phyloP scores from a whole-genome alignment of 2,797 vertebrate species.

The Takifugu ocellatus region DNA sequence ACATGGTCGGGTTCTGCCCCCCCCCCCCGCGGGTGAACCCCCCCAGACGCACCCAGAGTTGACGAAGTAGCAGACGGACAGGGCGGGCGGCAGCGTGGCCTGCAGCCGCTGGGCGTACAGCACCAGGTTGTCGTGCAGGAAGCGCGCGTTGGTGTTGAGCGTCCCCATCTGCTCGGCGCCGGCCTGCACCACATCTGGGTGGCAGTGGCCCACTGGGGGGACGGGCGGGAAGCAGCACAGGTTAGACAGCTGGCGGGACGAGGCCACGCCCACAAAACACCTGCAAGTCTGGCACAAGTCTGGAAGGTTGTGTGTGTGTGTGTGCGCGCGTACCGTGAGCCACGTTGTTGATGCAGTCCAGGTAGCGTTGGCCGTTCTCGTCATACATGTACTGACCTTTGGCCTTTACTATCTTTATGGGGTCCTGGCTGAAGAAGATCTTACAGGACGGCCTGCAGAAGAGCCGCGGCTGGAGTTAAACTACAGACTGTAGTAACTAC shows the following conservation, averaged over 20 bases:
- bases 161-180: conserved; percentile 89
- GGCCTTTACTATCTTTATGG: conserved; percentile 90
- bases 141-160: conserved; percentile 95
- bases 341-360: conserved; percentile 98
- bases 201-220: conserved; percentile 88
- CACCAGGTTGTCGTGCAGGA: conserved; percentile 93
- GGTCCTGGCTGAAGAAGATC: conserved; percentile 92
- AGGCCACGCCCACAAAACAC: too few relatives aligned
- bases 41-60: conserved; percentile 90
- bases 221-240: too few relatives aligned
- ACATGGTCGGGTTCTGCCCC: too few relatives aligned
- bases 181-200: conserved; percentile 88
- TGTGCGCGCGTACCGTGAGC: conserved; percentile 84
- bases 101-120: conserved; percentile 87
- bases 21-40: background rate
- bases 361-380: conserved; percentile 84
- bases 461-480: background rate
- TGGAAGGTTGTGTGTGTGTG: too few relatives aligned
- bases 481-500: too few relatives aligned
- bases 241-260: too few relatives aligned
- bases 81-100: conserved; percentile 84
- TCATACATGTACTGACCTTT: conserved; percentile 94
- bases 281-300: too few relatives aligned
- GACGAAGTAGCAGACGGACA: conserved; percentile 95
- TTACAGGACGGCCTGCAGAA: conserved; percentile 89